These are phyloP conservation scores for Torymus texanus DNA, from an alignment of 2,888 invertebrate species.

Conservation along the genomic window DNA sequence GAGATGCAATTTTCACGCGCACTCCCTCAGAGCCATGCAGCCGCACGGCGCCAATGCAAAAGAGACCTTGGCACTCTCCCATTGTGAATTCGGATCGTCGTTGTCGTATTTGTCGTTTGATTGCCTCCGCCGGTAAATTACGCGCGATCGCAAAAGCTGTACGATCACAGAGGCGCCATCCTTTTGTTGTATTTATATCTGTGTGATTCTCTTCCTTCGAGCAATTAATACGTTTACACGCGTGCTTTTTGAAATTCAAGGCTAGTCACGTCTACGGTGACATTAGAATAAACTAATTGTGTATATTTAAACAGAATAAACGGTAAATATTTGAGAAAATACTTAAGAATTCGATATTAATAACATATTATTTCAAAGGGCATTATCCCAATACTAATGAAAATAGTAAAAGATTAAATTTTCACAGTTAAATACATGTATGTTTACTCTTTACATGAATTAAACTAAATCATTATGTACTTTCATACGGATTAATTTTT, in stretches of 20 bases:
- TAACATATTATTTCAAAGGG: too few species aligned
- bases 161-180: conserved; percentile 9
- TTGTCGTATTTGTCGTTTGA: conserved; percentile 31
- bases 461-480: too few species aligned
- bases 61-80: conserved; percentile 11
- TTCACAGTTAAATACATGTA: too few species aligned
- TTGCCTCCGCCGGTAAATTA: conserved; percentile 35
- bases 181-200: not conserved
- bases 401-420: too few species aligned
- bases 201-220: not conserved
- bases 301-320: too few species aligned
- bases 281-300: too few species aligned
- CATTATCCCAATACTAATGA: too few species aligned
- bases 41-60: not conserved
- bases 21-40: not conserved
- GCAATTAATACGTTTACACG: conserved; percentile 25
- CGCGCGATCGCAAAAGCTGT: not conserved
- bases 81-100: conserved; percentile 37
- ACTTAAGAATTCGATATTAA: too few species aligned
- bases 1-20: conserved; percentile 17
- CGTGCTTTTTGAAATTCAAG: not conserved
- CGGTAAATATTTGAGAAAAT: too few species aligned
- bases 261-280: too few species aligned
- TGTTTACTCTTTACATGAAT: too few species aligned
- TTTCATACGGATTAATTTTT: too few species aligned